Percentiles rank a stretch among this genome's conserved stretches.
phyloP scores from a whole-genome alignment of 37 sponge, comb jelly and placozoan species.

The Aplysina aerophoba region DNA sequence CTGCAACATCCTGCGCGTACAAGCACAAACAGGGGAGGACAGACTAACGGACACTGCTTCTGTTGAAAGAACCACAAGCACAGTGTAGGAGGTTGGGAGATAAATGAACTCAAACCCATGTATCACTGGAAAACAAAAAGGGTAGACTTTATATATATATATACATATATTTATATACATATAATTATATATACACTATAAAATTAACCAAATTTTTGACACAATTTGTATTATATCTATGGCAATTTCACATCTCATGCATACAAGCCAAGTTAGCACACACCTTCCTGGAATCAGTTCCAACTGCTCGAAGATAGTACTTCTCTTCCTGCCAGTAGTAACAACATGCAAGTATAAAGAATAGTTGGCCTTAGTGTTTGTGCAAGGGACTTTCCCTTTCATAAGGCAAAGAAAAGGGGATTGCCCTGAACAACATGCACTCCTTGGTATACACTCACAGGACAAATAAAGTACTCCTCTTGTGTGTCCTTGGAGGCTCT shows the following conservation, averaged over 20 bases:
- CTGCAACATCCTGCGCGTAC: conserved; percentile 75
- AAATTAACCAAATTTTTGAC: not conserved
- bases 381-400: too few relatives aligned
- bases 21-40: too few relatives aligned
- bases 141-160: too few relatives aligned
- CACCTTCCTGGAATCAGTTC: conserved; percentile 80
- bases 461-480: conserved; percentile 55
- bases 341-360: too few relatives aligned
- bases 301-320: conserved; percentile 84
- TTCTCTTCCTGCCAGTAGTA: conserved; percentile 63
- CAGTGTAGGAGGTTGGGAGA: not conserved
- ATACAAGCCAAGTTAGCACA: not conserved
- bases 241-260: too few relatives aligned
- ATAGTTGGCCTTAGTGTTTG: not conserved
- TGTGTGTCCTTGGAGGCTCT: conserved; percentile 41
- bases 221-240: not conserved
- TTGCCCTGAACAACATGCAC: not conserved
- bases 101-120: too few relatives aligned
- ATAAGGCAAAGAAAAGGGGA: not conserved
- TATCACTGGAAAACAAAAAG: too few relatives aligned
- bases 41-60: too few relatives aligned
- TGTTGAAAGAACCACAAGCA: not conserved
- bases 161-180: too few relatives aligned
- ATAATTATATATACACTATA: not conserved
- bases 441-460: conserved; percentile 28